Evolutionary conservation across 2,888 invertebrate genomes (phyloP), one percentile per base, ranked within the genome.

Genomic region (Carterocephalus palaemon): DNA sequence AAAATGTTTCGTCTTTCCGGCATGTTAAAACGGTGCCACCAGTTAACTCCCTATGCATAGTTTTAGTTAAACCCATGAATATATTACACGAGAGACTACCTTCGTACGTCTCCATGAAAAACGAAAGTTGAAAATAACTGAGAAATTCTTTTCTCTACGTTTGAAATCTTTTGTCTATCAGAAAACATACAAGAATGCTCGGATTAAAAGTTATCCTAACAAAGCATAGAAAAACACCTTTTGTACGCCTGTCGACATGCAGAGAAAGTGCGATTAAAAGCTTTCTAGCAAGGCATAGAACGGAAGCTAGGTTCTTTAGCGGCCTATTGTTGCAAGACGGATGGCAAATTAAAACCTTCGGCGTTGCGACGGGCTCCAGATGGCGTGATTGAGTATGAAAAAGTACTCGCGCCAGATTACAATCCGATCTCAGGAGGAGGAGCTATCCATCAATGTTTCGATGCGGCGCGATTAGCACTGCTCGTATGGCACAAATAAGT

Each of bases 301-400:
- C 43, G 36, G 23, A 24, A 8, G 23, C 43, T 43, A 43, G 36
- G 43, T 29, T 43, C 28, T 36, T 36, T 36, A n/a, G 20, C 28
- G n/a, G 28, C 54, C 70, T 53, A 64, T 65, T 78, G 77, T 69
- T 74, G 64, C 62, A 78, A 80, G 83, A 80, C 67, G 71, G 75
- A 84, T 83, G 67, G 78, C 67, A 73, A 80, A 76, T 78, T 79
- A 79, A 79, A 75, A 62, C 67, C 72, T 58, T 69, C 60, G 55
- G 57, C 60, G 59, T 52, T 49, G 50, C 51, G 55, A 54, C 51
- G 48, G 54, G 52, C 53, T 49, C 20, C 20, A 22, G 24, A 17
- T 13, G 54, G 53, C 51, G 79, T 85, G 84, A 86, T 85, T 67
- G 85, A 85, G 84, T 79, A 79, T 80, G 80, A 83, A 78, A 78